Base-by-base conservation (phyloP, 1,140 invertebrate genomes). In the Nylanderia fulva region DNA sequence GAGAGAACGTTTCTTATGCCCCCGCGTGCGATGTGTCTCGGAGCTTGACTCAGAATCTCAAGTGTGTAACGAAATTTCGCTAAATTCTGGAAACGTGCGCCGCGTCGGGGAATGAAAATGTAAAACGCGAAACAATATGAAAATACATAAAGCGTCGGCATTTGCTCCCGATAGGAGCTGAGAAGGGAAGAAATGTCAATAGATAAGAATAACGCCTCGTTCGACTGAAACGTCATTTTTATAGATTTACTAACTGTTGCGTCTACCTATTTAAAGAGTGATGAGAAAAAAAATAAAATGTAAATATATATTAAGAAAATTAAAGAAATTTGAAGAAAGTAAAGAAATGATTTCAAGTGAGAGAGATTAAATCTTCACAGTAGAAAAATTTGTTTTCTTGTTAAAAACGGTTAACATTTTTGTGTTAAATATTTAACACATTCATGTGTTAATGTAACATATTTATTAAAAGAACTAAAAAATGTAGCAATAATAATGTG, bases 31-130 rank as follows among this genome's bases (percentile, higher is more conserved):
- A n/a, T n/a, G n/a, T 24, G 9, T 42, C 21, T 69, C 33, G 7
- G 45, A 69, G 52, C 24, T 80, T 80, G 24, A 24, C 24, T 39
- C 36, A 11, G 18, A n/a, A 80, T 80, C 71, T 58, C 27, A 80
- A 36, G 52, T 45, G 24, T 11, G 15, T n/a, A n/a, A 7, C 11
- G 18, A 80, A 42, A 42, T 54, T 33, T 42, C 39, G 24, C 48
- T 24, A 71, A 18, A 15, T 15, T 58, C 45, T 21, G 45, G 15
- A 15, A 69, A 48, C 1, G 52, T 11, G 18, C 13, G 13, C 45
- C 29, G 39, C 13, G 45, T 68, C 18, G 13, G 39, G 9, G 2
- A 39, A 42, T 24, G 18, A 71, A 80, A 69, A 39, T 48, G 11
- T 42, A 71, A 80, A 42, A n/a, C 11, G 11, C 21, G 15, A 3